Percentiles rank a stretch among this genome's conserved stretches.
Evolutionary conservation across 2,797 vertebrate genomes (phyloP).

Genomic region (Australoheros facetus): DNA sequence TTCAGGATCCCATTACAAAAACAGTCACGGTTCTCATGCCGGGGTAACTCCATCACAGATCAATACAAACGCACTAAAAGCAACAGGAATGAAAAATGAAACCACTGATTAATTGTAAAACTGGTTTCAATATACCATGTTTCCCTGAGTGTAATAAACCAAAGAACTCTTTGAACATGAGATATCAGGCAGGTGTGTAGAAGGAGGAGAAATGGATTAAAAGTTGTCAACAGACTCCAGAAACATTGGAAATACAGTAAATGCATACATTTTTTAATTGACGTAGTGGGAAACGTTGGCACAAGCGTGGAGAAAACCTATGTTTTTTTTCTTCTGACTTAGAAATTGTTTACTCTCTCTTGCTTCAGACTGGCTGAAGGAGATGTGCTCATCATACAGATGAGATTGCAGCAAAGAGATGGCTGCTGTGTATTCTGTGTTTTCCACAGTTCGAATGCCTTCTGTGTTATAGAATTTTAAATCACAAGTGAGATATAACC

Average conservation of each 20-base stretch:
- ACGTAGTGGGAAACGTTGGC: neutral
- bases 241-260: neutral
- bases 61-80: neutral
- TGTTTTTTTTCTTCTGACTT: conserved; percentile 7
- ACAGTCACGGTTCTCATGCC: neutral
- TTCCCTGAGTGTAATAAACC: neutral
- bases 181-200: neutral
- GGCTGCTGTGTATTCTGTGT: neutral
- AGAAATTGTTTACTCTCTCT: neutral
- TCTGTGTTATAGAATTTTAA: neutral
- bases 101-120: conserved; percentile 33
- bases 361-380: neutral
- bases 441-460: neutral
- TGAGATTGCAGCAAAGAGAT: neutral
- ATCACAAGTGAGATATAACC: neutral
- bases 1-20: neutral
- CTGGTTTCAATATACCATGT: conserved; percentile 1
- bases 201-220: neutral
- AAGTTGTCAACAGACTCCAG: neutral
- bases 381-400: neutral
- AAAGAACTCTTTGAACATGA: neutral
- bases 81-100: conserved; percentile 33
- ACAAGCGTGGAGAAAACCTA: neutral
- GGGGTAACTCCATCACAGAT: neutral
- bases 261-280: neutral